These are phyloP conservation scores for Drosophila nr. perissopoda DNA, from an alignment of 2,888 invertebrate species.

Conservation along the genomic window DNA sequence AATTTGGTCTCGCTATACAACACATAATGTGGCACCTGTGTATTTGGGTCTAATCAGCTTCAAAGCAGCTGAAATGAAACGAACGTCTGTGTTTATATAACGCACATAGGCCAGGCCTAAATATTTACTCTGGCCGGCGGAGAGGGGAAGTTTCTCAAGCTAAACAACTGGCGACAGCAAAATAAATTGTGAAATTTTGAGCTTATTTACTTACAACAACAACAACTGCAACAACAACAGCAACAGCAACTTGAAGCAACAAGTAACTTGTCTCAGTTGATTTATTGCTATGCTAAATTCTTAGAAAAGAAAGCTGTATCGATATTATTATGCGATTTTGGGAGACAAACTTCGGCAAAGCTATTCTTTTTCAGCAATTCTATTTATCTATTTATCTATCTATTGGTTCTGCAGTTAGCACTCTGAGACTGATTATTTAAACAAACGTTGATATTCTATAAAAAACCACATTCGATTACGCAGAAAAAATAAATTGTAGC, in stretches of 20 bases:
- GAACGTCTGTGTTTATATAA: constrained; percentile 67
- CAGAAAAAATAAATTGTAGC: no score
- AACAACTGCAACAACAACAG: not conserved
- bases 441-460: not conserved
- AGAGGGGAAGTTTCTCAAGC: constrained; percentile 17
- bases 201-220: constrained; percentile 54
- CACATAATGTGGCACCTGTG: constrained; percentile 48
- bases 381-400: no score
- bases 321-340: not conserved
- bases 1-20: not conserved
- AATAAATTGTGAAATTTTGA: constrained; percentile 61
- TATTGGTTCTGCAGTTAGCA: not conserved
- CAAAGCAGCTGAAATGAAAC: constrained; percentile 32
- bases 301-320: constrained; percentile 39
- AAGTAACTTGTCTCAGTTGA: constrained; percentile 27
- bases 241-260: constrained; percentile 18
- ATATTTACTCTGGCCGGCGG: not conserved
- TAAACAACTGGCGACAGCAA: constrained; percentile 55
- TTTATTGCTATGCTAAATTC: constrained; percentile 57
- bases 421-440: not conserved
- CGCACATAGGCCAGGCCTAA: constrained; percentile 17
- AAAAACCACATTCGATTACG: not conserved
- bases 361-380: not conserved
- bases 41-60: constrained; percentile 66
- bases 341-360: not conserved